Evolutionary conservation across 2,113 vertebrate genomes (phyloP).

Genomic region (Eulacestoma nigropectus): DNA sequence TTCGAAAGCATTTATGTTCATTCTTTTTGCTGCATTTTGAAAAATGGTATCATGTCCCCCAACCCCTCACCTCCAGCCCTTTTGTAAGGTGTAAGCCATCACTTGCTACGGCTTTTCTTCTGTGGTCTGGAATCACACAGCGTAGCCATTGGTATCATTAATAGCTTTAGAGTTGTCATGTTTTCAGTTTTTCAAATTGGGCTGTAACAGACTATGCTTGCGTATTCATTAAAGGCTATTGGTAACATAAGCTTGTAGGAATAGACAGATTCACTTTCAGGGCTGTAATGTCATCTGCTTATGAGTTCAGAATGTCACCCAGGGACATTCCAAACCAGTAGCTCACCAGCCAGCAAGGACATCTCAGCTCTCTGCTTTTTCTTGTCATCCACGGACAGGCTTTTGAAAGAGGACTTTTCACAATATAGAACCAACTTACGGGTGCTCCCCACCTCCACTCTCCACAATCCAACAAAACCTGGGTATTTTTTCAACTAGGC

Average conservation of each 20-base stretch:
- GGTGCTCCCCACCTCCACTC: neutral
- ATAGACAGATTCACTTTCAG: neutral
- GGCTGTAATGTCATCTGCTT: neutral
- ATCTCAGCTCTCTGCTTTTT: neutral
- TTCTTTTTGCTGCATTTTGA: neutral
- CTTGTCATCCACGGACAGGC: neutral
- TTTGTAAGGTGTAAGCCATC: neutral
- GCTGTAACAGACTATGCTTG: neutral
- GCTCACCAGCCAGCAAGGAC: neutral
- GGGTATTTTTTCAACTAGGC: neutral
- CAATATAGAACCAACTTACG: neutral
- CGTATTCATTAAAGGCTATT: neutral
- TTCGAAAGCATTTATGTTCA: neutral
- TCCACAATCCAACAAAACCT: neutral
- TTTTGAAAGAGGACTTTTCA: neutral
- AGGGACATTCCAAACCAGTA: neutral
- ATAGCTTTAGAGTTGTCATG: neutral
- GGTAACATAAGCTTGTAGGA: neutral
- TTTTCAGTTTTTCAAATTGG: neutral
- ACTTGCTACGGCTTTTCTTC: neutral
- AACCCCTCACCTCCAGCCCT: accelerated
- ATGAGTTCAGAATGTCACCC: neutral
- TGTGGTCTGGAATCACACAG: neutral
- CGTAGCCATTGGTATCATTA: neutral
- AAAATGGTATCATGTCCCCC: neutral